phyloP scores from a whole-genome alignment of 37 sponge, comb jelly and placozoan species.

The Hormiphora californensis region DNA sequence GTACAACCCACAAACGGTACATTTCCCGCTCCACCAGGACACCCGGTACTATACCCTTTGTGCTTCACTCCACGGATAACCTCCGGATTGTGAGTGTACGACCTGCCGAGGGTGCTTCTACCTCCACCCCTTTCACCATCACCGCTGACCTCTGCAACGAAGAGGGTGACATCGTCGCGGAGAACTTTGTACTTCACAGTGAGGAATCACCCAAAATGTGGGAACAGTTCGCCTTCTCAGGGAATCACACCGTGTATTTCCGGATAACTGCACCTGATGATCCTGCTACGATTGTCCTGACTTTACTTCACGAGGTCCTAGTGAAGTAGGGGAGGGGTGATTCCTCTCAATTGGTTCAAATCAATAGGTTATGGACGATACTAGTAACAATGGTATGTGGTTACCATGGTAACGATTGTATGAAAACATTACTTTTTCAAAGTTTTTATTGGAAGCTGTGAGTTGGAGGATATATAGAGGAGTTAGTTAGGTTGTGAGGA shows the following conservation, averaged over 20 bases:
- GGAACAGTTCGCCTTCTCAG: conserved; percentile 43
- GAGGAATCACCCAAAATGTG: conserved; percentile 39
- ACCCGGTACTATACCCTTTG: conserved; percentile 21
- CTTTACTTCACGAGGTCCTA: conserved; percentile 6
- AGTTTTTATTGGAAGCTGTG: too few species aligned
- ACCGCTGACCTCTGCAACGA: conserved; percentile 46
- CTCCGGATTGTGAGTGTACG: conserved; percentile 24
- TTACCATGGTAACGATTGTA: too few species aligned
- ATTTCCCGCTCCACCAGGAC: too few species aligned
- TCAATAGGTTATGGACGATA: too few species aligned
- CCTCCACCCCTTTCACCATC: too few species aligned
- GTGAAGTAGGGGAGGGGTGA: not conserved
- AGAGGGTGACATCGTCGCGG: conserved; percentile 46
- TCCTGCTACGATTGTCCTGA: not conserved
- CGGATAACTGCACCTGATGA: not conserved
- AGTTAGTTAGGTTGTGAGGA: too few species aligned
- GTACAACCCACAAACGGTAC: too few species aligned
- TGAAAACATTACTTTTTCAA: too few species aligned
- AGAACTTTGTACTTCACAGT: conserved; percentile 12
- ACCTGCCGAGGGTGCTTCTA: not conserved
- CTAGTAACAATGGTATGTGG: too few species aligned
- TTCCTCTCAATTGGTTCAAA: not conserved
- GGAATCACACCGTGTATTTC: conserved; percentile 46
- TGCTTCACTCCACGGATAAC: not conserved
- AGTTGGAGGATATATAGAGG: too few species aligned